These are phyloP conservation scores for Regulus satrapa DNA, from an alignment of 2,113 vertebrate species.

Conservation along the genomic window DNA sequence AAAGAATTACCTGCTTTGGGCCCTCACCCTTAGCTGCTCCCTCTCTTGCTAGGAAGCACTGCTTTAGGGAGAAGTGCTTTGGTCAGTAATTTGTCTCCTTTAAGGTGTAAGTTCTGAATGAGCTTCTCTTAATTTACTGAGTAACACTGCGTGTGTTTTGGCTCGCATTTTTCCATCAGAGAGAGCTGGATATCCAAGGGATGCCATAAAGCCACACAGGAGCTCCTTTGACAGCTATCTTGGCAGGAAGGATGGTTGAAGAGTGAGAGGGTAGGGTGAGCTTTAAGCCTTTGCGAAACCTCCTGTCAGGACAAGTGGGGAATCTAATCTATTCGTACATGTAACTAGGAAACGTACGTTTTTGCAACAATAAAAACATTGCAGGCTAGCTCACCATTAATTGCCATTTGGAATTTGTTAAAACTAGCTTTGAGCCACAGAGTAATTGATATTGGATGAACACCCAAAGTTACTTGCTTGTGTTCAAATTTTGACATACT, in stretches of 20 bases:
- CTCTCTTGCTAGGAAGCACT: neutral
- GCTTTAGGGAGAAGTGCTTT: neutral
- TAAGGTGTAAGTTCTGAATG: neutral
- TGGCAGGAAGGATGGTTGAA: neutral
- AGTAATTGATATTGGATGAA: neutral
- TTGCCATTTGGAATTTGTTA: neutral
- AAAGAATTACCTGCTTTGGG: accelerated
- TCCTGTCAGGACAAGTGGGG: neutral
- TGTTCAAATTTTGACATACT: neutral
- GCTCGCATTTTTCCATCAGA: neutral
- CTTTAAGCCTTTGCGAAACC: neutral
- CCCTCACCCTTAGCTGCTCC: neutral
- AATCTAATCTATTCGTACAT: neutral
- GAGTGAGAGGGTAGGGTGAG: neutral
- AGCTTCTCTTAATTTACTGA: neutral
- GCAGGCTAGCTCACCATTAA: neutral
- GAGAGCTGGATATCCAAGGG: neutral
- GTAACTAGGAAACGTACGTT: neutral
- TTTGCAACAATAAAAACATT: neutral
- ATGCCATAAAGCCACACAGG: neutral
- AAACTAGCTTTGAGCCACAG: neutral
- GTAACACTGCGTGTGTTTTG: neutral
- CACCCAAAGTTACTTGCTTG: neutral
- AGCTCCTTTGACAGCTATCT: neutral
- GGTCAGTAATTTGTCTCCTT: neutral